phyloP scores from a whole-genome alignment of 2,113 vertebrate genomes.

The Benitochromis conjunctus region DNA sequence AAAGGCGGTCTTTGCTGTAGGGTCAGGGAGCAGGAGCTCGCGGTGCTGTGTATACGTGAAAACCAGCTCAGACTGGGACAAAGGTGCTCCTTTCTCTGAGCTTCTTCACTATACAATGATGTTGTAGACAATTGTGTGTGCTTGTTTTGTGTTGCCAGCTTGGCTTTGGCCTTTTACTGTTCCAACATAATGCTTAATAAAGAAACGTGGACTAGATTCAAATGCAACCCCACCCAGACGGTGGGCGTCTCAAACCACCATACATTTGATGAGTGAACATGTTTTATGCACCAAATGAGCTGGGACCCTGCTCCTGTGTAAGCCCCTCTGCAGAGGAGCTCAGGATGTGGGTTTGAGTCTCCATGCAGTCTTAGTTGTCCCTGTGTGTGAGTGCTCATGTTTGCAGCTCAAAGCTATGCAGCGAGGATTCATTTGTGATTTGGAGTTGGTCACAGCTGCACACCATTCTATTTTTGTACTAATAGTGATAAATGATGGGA shows the following conservation, averaged over 20 bases:
- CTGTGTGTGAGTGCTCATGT: background rate
- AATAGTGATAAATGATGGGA: background rate
- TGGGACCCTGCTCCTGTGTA: background rate
- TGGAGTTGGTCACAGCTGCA: background rate
- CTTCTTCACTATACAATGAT: no score
- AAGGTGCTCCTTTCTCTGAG: background rate
- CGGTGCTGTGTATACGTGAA: background rate
- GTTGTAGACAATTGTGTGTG: background rate
- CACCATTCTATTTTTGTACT: background rate
- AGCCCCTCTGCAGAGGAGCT: background rate
- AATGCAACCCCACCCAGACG: background rate
- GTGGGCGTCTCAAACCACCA: background rate
- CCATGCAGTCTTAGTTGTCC: background rate
- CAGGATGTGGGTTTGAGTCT: background rate
- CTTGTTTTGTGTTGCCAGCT: background rate
- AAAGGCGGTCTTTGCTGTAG: background rate
- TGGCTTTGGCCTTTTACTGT: background rate
- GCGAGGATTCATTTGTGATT: background rate
- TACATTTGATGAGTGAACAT: background rate
- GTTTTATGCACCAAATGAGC: background rate
- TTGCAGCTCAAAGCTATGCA: background rate
- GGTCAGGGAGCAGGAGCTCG: background rate
- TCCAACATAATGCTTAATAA: background rate
- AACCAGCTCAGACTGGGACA: background rate
- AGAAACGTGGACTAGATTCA: background rate